These are phyloP conservation scores for Glaucomys volans DNA, from an alignment of 2,113 vertebrate genomes.

Conservation along the genomic window DNA sequence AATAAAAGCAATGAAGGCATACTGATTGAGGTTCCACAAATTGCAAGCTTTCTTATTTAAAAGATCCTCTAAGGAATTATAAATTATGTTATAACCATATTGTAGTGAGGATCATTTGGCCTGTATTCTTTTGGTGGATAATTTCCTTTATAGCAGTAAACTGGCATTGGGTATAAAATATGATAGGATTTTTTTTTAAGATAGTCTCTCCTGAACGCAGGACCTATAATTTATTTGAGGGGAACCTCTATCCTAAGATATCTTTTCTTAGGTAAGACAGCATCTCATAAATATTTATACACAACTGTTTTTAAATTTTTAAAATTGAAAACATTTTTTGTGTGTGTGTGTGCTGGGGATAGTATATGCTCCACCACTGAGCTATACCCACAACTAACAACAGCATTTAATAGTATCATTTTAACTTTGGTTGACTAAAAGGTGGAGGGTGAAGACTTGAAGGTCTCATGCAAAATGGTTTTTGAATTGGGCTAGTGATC, in stretches of 20 bases:
- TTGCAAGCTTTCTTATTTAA: background rate
- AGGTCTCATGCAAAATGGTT: too few species aligned
- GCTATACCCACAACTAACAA: too few species aligned
- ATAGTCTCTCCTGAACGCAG: background rate
- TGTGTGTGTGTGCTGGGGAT: background rate
- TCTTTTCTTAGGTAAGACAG: background rate
- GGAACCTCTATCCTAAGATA: background rate
- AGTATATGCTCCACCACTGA: background rate
- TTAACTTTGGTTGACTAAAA: background rate
- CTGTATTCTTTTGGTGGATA: background rate
- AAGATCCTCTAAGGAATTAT: constrained; percentile 9
- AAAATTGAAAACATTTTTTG: too few species aligned
- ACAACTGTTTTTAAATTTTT: background rate
- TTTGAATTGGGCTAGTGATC: background rate
- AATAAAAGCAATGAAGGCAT: background rate
- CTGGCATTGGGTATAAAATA: background rate
- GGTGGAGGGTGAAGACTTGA: background rate
- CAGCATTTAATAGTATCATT: background rate
- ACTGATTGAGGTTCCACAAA: background rate
- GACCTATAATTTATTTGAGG: background rate
- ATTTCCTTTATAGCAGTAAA: background rate
- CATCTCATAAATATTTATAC: background rate
- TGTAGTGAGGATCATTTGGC: background rate
- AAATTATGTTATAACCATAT: background rate
- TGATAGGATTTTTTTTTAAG: background rate